phyloP scores from a whole-genome alignment of 2,113 vertebrate species.

The Rhinoptilus africanus region DNA sequence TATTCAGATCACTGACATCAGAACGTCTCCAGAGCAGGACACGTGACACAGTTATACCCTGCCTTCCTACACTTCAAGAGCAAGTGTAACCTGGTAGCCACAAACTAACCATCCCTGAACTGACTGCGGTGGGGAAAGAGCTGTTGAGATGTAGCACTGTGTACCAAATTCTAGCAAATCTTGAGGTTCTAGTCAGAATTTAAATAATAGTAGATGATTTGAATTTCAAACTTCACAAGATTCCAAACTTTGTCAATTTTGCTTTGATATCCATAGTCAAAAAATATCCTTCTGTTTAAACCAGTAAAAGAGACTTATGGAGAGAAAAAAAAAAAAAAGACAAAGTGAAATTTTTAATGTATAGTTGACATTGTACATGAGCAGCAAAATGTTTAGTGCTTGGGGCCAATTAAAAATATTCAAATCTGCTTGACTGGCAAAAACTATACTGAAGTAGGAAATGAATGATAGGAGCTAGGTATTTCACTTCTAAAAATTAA shows the following conservation, averaged over 20 bases:
- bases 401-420: background rate
- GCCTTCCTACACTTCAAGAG: background rate
- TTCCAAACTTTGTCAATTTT: background rate
- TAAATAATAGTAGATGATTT: background rate
- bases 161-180: background rate
- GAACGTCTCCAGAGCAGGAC: background rate
- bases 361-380: background rate
- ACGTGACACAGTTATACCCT: background rate
- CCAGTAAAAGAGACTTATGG: background rate
- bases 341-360: background rate
- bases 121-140: background rate
- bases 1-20: background rate
- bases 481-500: slow-evolving; percentile 24
- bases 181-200: background rate
- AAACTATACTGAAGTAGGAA: background rate
- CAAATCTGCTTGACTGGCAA: background rate
- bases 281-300: background rate
- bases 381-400: background rate
- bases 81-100: accelerated
- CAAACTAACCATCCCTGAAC: background rate
- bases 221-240: background rate
- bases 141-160: background rate
- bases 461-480: background rate
- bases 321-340: background rate
- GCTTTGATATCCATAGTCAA: accelerated